phyloP scores from a whole-genome alignment of 2,113 vertebrate genomes.

The Fregetta grallaria region DNA sequence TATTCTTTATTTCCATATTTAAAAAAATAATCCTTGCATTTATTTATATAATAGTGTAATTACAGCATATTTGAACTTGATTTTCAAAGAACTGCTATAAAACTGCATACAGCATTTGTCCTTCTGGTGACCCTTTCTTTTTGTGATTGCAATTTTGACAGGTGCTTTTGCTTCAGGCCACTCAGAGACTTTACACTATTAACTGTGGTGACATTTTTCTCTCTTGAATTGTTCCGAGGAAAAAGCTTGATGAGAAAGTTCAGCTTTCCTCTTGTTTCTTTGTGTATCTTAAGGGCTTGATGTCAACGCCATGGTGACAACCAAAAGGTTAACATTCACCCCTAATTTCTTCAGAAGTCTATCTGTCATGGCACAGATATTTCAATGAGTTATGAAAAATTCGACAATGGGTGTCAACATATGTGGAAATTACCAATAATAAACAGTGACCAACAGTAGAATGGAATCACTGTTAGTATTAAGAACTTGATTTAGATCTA shows the following conservation, averaged over 20 bases:
- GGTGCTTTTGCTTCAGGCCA: conserved; percentile 57
- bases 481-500: not conserved
- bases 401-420: not conserved
- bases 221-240: conserved; percentile 27
- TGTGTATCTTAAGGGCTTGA: conserved; percentile 3
- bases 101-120: not conserved
- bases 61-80: not conserved
- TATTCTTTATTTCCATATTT: not conserved
- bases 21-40: not conserved
- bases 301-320: not conserved
- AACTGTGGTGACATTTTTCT: conserved; percentile 53
- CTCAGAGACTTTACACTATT: conserved; percentile 37
- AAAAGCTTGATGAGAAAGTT: conserved; percentile 30
- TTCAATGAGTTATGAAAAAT: not conserved
- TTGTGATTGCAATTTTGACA: conserved; percentile 17
- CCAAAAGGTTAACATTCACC: not conserved
- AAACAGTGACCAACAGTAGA: not conserved
- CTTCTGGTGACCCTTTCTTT: conserved; percentile 31
- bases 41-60: not conserved
- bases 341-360: not conserved
- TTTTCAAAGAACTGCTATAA: not conserved
- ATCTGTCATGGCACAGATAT: not conserved
- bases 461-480: not conserved
- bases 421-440: not conserved
- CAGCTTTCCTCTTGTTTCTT: not conserved